Base-by-base conservation (phyloP, 2,888 invertebrate genomes). In the Yponomeuta cagnagella region DNA sequence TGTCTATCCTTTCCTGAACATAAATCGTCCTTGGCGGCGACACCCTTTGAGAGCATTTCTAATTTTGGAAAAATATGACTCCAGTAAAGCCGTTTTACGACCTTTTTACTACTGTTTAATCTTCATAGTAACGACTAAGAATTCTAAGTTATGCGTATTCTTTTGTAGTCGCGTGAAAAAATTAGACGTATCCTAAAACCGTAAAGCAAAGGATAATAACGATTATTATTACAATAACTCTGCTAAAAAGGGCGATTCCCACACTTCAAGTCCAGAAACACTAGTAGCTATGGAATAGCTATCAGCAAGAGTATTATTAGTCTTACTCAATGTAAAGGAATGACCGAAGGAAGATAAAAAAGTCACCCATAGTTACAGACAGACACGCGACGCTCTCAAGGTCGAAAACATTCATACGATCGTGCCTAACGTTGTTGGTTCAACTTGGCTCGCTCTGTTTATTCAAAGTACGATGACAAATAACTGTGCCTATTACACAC, bases 61-160 rank as follows among this genome's bases (percentile, higher is more conserved):
- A 85, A 87, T 86, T 90, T 85, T 78, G 78, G 81, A 82, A 84
- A 87, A 87, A 86, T 87, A 87, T 86, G 79, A 79, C 81, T 58
- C 6, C 81, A 81, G 83, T 80, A 88, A 89, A 87, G 88, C 87
- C 84, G 74, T 82, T 90, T 90, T 82, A 91, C 83, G 86, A 85
- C 73, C 73, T 73, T 86, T 90, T 91, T 90, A 91, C 87, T 88
- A 88, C 89, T 87, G 86, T 90, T 90, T 90, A 90, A 90, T 89
- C 88, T 89, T 83, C 78, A 78, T 81, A 77, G 81, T 84, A 85
- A 88, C 82, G 81, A 70, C 23, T 37, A 33, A 10, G 37, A 70
- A 65, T 70, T 31, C 15, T 58, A 65, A 70, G 23, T 70, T 70
- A 70, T 65, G 43, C 43, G 43, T 43, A 48, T 65, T 23, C 52